Conservation (phyloP, 2,797 vertebrate species). For the Danio tinwini region DNA sequence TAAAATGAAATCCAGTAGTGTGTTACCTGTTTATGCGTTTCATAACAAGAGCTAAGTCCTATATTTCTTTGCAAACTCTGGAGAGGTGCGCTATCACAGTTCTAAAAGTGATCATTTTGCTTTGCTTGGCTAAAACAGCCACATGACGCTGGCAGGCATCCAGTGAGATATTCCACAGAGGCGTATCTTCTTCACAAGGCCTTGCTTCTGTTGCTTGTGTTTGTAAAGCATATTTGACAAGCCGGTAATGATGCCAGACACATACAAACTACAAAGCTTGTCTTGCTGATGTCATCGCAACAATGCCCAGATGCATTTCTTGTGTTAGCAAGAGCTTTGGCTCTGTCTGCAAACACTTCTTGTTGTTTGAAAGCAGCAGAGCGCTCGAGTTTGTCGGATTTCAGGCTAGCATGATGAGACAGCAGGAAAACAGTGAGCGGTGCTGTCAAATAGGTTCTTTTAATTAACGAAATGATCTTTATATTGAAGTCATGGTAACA, state of each 20-base stretch:
- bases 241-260: conserved; percentile 47
- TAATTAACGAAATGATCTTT: no score
- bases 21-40: neutral
- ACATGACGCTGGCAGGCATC: conserved; percentile 17
- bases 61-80: neutral
- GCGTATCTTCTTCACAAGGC: conserved; percentile 24
- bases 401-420: neutral
- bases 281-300: conserved; percentile 31
- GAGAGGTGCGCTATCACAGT: conserved; percentile 1
- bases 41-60: neutral
- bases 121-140: conserved; percentile 3
- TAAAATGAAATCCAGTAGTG: neutral
- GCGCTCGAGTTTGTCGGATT: neutral
- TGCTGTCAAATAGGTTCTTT: no score
- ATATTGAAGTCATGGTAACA: no score
- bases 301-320: conserved; percentile 34
- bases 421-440: no score
- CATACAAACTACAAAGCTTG: conserved; percentile 24
- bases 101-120: conserved; percentile 24
- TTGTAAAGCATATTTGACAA: conserved; percentile 51
- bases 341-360: conserved; percentile 1
- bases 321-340: conserved; percentile 15
- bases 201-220: conserved; percentile 26
- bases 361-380: neutral
- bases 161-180: conserved; percentile 34